phyloP scores from a whole-genome alignment of 1,140 invertebrate species.

The Dreissena polymorpha region DNA sequence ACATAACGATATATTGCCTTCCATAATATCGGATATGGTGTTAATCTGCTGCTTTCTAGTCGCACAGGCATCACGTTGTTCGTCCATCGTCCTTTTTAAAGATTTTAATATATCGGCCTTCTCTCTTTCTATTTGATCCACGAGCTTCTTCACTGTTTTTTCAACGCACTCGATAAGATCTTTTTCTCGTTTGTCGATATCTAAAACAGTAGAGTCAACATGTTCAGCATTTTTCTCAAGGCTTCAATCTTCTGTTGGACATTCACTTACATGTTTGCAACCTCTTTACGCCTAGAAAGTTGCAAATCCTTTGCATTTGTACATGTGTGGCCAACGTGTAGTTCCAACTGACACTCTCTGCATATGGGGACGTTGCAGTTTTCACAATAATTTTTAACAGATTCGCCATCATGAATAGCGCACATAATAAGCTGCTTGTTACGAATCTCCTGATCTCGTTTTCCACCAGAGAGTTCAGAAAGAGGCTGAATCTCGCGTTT shows the following conservation, averaged over 20 bases:
- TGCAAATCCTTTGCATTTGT: conserved; percentile 29
- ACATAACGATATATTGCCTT: conserved; percentile 38
- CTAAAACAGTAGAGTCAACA: conserved; percentile 33
- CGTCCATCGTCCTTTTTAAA: conserved; percentile 46
- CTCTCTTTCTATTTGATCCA: conserved; percentile 52
- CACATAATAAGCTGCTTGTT: conserved; percentile 42
- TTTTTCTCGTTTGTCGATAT: conserved; percentile 53
- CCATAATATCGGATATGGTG: conserved; percentile 11
- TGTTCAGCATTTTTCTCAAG: conserved; percentile 31
- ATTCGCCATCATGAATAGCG: conserved; percentile 29
- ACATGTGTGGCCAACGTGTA: conserved; percentile 46
- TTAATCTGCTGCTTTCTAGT: conserved; percentile 38
- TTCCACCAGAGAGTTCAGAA: conserved; percentile 34
- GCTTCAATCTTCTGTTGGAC: conserved; percentile 39
- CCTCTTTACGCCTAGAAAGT: conserved; percentile 30
- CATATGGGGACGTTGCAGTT: conserved; percentile 41
- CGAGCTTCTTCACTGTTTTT: conserved; percentile 47
- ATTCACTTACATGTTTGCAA: conserved; percentile 38
- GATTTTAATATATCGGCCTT: conserved; percentile 41
- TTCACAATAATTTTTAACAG: conserved; percentile 47
- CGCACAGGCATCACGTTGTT: conserved; percentile 43
- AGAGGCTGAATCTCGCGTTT: conserved; percentile 43
- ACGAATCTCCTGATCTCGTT: conserved; percentile 38
- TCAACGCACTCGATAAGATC: conserved; percentile 49
- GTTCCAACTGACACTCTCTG: conserved; percentile 46